These are phyloP conservation scores for Mythimna ferrago DNA, from an alignment of 2,888 invertebrate genomes.

Conservation along the genomic window DNA sequence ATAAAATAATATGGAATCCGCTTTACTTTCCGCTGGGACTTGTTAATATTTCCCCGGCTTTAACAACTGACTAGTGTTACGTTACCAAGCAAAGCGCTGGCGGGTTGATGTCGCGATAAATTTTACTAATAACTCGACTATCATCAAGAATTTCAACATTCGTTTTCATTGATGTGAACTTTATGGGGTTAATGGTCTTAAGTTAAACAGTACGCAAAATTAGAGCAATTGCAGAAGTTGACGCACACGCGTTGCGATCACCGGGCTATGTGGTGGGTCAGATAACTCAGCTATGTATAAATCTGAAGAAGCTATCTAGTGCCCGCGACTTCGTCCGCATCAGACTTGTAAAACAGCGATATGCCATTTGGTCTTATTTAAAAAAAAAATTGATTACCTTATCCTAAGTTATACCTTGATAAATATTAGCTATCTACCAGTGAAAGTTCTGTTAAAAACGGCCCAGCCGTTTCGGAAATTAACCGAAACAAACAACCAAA, in stretches of 20 bases:
- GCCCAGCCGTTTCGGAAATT: too few relatives aligned
- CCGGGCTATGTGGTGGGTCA: neutral
- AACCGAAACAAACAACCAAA: too few relatives aligned
- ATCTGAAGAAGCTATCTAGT: neutral
- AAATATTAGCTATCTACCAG: too few relatives aligned
- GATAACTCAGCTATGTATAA: conserved; percentile 3
- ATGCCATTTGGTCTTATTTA: neutral
- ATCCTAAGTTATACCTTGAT: too few relatives aligned
- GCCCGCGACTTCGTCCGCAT: too few relatives aligned
- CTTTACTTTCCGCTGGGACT: conserved; percentile 34
- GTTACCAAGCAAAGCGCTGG: conserved; percentile 47
- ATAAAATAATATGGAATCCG: neutral
- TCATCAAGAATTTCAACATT: conserved; percentile 31
- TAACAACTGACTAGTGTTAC: conserved; percentile 46
- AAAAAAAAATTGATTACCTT: too few relatives aligned
- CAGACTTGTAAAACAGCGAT: neutral
- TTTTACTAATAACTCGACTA: conserved; percentile 52
- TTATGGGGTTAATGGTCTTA: conserved; percentile 27
- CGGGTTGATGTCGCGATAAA: conserved; percentile 49
- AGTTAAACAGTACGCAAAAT: neutral
- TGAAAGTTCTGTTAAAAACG: too few relatives aligned
- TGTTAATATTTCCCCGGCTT: conserved; percentile 24
- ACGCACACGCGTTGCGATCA: too few relatives aligned
- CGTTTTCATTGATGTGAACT: conserved; percentile 27
- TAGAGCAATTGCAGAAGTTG: neutral